Evolutionary conservation across 1,140 invertebrate species (phyloP).

Genomic region (Drosophila lacertosa): DNA sequence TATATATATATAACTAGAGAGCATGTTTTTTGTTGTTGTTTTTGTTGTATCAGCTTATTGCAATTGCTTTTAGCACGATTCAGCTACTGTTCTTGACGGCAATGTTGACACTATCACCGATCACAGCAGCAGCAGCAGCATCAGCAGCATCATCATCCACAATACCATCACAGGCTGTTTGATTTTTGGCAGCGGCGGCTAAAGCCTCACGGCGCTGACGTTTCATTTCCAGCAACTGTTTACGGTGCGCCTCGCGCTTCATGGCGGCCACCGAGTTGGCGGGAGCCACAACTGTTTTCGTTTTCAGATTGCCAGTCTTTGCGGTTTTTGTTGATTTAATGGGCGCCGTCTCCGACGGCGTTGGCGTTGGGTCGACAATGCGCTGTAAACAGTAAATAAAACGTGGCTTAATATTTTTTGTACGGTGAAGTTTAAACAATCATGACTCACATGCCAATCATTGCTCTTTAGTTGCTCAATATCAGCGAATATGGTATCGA

Average conservation of each 20-base stretch:
- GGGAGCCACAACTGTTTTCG: slow-evolving; percentile 58
- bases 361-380: background rate
- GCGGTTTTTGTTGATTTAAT: slow-evolving; percentile 38
- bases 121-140: slow-evolving; percentile 7
- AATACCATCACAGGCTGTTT: slow-evolving; percentile 37
- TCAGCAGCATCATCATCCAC: slow-evolving; percentile 83
- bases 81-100: slow-evolving; percentile 58
- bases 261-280: slow-evolving; percentile 85
- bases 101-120: slow-evolving; percentile 49
- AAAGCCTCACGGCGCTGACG: slow-evolving; percentile 86
- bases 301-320: slow-evolving; percentile 52
- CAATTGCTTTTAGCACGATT: slow-evolving; percentile 29
- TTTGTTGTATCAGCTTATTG: slow-evolving; percentile 15
- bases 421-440: background rate
- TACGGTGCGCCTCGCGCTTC: slow-evolving; percentile 91
- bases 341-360: background rate
- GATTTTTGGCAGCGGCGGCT: slow-evolving; percentile 83
- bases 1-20: slow-evolving; percentile 60
- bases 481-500: slow-evolving; percentile 91
- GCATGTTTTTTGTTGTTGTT: slow-evolving; percentile 43
- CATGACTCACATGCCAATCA: slow-evolving; percentile 86
- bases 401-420: background rate
- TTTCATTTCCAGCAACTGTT: slow-evolving; percentile 91
- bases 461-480: slow-evolving; percentile 89
- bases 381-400: slow-evolving; percentile 24